Base-by-base conservation (phyloP, 2,797 vertebrate genomes). In the Pseudomugil tenellus region DNA sequence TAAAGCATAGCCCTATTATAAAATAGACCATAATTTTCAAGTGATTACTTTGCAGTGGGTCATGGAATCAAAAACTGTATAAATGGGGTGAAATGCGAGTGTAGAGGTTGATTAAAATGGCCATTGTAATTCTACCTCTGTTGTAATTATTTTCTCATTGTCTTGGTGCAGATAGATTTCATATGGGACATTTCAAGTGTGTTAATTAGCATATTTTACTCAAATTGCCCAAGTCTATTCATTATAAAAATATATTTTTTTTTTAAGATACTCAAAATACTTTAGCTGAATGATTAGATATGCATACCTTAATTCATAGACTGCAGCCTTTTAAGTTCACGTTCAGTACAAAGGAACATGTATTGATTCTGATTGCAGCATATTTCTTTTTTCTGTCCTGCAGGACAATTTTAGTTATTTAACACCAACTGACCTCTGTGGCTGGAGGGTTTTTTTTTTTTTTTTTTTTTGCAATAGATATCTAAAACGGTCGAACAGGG, bases 111-210 rank as follows among this genome's bases (percentile, higher is more conserved):
- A 95, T 95, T 95, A 94, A 94, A 94, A 94, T 91, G 92, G 92
- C 89, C 91, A 94, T 93, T 94, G 93, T 95, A 92, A 92, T 93
- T 92, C 92, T 95, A 93, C 93, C 93, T 94, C 92, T 87, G 88
- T 93, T 92, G 90, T 94, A 94, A 95, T 95, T 95, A 95, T 95
- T 95, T 95, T 90, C 89, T 93, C 92, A 93, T 94, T 94, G 92
- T 94, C 92, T 94, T 94, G 91, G 72, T 89, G 90, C 84, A 90
- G 93, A 94, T 92, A 90, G 86, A 93, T 94, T 94, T 94, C 89
- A 93, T 93, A 91, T 90, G 91, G 92, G 91, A 91, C 85, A 92
- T 92, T 93, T 91, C 85, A 86, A 93, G 92, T 89, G 70, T 84
- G 88, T 88, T 92, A 93, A 94, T 95, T 95, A 93, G 90, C 91